Conservation (phyloP, 2,888 invertebrate species). For the Branchipolynoe longqiensis region DNA sequence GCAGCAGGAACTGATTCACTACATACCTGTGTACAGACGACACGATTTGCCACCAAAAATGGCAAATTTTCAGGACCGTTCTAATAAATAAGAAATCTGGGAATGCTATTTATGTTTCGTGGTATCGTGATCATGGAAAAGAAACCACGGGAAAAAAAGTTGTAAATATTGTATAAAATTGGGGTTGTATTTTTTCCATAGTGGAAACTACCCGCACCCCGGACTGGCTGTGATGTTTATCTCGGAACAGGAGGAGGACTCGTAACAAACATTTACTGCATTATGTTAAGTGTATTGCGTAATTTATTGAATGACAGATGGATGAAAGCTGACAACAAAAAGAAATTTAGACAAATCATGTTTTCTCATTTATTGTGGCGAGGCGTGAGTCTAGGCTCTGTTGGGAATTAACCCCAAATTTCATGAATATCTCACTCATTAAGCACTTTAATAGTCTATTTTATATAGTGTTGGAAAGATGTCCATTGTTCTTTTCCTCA, state of each 20-base stretch:
- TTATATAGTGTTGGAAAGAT: slow-evolving; percentile 4
- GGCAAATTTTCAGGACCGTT: not conserved
- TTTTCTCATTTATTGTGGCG: not conserved
- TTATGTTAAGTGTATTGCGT: slow-evolving; percentile 24
- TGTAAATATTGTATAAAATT: not conserved
- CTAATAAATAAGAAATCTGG: not conserved
- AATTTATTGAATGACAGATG: slow-evolving; percentile 25
- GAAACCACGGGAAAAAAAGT: not conserved
- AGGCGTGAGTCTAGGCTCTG: not conserved
- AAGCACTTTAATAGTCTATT: not conserved
- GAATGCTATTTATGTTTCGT: not conserved
- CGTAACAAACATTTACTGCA: not conserved
- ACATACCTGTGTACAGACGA: not conserved
- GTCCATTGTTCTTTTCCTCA: not conserved
- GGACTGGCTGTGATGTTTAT: slow-evolving; percentile 37
- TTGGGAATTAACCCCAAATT: not conserved
- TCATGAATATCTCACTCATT: not conserved
- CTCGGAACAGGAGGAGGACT: not conserved
- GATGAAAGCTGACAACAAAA: not conserved
- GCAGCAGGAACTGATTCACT: not conserved
- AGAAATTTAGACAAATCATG: not conserved
- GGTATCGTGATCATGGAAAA: too few relatives aligned
- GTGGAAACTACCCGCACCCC: not conserved
- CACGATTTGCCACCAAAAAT: not conserved
- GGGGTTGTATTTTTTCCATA: not conserved